These are phyloP conservation scores for Scaptomyza flava DNA, from an alignment of 2,888 invertebrate species.

Conservation along the genomic window DNA sequence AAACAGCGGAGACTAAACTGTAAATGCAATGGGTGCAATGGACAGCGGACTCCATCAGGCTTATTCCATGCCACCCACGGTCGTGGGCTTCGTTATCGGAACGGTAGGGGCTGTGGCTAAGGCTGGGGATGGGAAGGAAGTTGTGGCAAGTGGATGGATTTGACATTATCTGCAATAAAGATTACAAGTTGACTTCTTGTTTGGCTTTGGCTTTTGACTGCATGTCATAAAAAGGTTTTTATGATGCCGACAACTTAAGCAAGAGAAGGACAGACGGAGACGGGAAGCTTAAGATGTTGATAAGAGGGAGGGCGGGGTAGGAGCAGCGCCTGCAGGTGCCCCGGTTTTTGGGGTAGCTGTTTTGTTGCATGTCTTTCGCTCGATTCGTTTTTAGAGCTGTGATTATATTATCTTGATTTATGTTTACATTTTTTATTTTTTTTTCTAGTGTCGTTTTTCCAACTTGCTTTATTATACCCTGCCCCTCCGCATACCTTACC, in stretches of 20 bases:
- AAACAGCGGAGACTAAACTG: constrained; percentile 22
- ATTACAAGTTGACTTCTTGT: constrained; percentile 76
- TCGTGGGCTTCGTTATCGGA: not conserved
- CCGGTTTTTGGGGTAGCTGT: constrained; percentile 20
- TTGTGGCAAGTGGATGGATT: constrained; percentile 67
- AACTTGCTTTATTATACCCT: not conserved
- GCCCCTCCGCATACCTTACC: not conserved
- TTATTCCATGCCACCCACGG: constrained; percentile 12
- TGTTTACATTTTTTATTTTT: constrained; percentile 50
- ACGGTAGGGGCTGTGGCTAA: not conserved
- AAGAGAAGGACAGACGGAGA: constrained; percentile 6
- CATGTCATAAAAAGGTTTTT: constrained; percentile 74
- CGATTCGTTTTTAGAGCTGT: constrained; percentile 71
- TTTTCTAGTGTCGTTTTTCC: constrained; percentile 16
- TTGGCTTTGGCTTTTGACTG: constrained; percentile 66
- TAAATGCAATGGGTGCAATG: constrained; percentile 33
- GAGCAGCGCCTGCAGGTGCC: constrained; percentile 42
- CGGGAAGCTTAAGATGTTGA: constrained; percentile 3
- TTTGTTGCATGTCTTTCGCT: constrained; percentile 62
- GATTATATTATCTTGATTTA: constrained; percentile 76
- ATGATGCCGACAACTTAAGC: constrained; percentile 51
- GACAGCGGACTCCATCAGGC: constrained; percentile 10
- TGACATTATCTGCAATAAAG: constrained; percentile 77
- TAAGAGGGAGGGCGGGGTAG: not conserved
- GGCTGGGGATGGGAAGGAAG: not conserved